These are phyloP conservation scores for Synaphobranchus kaupii DNA, from an alignment of 2,797 vertebrate genomes.

Conservation along the genomic window DNA sequence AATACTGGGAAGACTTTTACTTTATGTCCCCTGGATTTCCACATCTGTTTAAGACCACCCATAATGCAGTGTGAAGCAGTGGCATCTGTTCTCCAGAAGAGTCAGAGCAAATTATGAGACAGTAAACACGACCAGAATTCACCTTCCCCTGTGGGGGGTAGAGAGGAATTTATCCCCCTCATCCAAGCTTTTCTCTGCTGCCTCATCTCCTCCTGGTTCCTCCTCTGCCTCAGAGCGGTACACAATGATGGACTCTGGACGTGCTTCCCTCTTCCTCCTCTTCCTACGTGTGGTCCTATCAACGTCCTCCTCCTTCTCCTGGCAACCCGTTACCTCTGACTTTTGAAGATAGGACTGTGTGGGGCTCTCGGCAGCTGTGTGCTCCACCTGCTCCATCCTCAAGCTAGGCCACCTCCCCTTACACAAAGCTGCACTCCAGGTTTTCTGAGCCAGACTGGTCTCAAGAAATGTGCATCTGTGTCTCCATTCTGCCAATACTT, in stretches of 20 bases:
- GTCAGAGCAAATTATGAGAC: conserved; percentile 18
- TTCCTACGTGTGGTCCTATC: conserved; percentile 83
- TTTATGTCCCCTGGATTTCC: no score
- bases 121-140: conserved; percentile 28
- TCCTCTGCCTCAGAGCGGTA: conserved; percentile 92
- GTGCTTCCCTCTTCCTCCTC: conserved; percentile 88
- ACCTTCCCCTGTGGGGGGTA: conserved; percentile 85
- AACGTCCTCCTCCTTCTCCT: conserved; percentile 68
- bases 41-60: no score
- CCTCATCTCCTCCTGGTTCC: conserved; percentile 77
- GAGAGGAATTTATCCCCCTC: conserved; percentile 91
- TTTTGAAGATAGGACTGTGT: conserved; percentile 71
- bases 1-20: no score
- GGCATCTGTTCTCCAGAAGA: not conserved
- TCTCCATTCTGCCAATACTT: conserved; percentile 29
- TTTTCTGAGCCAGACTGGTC: conserved; percentile 6
- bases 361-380: conserved; percentile 76
- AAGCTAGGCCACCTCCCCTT: not conserved
- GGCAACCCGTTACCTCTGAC: conserved; percentile 70
- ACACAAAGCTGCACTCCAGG: conserved; percentile 14
- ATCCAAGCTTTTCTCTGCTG: conserved; percentile 77
- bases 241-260: conserved; percentile 93
- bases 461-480: conserved; percentile 11
- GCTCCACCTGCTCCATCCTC: conserved; percentile 74
- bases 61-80: not conserved